Evolutionary conservation across 2,113 vertebrate species (phyloP), one percentile per base, ranked within the genome.

Genomic region (Colossoma macropomum): DNA sequence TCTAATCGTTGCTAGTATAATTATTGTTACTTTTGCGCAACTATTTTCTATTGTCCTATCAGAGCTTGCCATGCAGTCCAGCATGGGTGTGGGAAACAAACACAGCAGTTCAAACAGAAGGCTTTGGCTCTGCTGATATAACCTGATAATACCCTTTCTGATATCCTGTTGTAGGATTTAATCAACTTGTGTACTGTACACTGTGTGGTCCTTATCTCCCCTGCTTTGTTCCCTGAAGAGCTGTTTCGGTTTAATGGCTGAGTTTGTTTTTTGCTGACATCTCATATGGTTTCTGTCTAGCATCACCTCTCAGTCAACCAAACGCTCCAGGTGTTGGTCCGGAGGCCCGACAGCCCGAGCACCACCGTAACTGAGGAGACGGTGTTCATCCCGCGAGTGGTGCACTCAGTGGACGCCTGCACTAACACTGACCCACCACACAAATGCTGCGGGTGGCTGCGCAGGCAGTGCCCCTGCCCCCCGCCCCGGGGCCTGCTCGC

Each of bases 401-500:
- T 74, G 28, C 86, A 88, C 0, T 81, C 90, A 65, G 92, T 90
- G 66, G 93, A 94, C 3, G 91, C 92, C 0, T 90, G 89, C 79
- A 94, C 93, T 63, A 93, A 94, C 88, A 94, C 92, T n/a, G 93
- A 94, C 68, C 93, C 92, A 0, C 92, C 86, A 0, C 84, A 93
- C 70, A 65, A 83, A 75, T 89, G 87, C 85, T 89, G 92, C 50
- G 91, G 90, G 4, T 90, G 92, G 82, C 89, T 96, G 54, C 95
- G 79, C 79, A 90, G 87, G 79, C 89, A 88, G 75, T 94, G 94
- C 85, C 89, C 92, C 19, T 98, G 97, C 83, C 98, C 97, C 83
- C 98, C 97, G 59, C 98, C 98, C 34, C 90, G 86, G 73, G 97
- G 97, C 76, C 90, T 95, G n/a, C 80, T 96, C 52, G 94, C 92